phyloP scores from a whole-genome alignment of 2,113 vertebrate species.

The Campylomormyrus tamandua region DNA sequence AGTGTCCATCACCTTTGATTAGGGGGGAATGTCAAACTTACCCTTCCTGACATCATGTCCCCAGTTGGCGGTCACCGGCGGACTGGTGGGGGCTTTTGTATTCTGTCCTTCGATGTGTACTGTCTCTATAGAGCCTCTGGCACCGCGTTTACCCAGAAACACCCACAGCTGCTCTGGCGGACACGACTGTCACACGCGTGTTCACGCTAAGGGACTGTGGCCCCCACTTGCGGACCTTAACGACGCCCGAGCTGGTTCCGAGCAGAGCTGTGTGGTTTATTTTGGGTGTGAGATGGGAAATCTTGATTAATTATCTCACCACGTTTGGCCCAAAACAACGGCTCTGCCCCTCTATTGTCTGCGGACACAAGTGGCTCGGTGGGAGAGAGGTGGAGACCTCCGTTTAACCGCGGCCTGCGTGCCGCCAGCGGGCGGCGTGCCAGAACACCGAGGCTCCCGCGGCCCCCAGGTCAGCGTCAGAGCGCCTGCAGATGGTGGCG shows the following conservation, averaged over 20 bases:
- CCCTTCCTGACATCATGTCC: neutral
- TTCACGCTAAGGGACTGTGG: neutral
- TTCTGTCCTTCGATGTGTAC: neutral
- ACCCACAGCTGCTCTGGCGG: neutral
- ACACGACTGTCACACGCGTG: neutral
- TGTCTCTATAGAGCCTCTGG: neutral
- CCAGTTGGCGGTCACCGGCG: neutral
- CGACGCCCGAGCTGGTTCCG: neutral
- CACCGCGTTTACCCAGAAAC: neutral
- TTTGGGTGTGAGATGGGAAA: neutral
- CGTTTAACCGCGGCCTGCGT: neutral
- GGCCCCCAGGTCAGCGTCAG: neutral
- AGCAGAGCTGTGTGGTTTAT: neutral
- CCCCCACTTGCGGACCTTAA: neutral
- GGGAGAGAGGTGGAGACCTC: neutral
- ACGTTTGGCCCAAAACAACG: neutral
- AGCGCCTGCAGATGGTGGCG: constrained; percentile 36
- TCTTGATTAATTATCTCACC: neutral
- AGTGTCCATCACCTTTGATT: constrained; percentile 14
- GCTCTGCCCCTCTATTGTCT: neutral
- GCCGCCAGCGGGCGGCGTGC: neutral
- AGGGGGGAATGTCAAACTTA: neutral
- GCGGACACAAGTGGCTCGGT: neutral
- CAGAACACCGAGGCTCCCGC: neutral
- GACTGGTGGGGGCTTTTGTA: neutral